These are phyloP conservation scores for Fringilla coelebs DNA, from an alignment of 2,797 vertebrate species.

Conservation along the genomic window DNA sequence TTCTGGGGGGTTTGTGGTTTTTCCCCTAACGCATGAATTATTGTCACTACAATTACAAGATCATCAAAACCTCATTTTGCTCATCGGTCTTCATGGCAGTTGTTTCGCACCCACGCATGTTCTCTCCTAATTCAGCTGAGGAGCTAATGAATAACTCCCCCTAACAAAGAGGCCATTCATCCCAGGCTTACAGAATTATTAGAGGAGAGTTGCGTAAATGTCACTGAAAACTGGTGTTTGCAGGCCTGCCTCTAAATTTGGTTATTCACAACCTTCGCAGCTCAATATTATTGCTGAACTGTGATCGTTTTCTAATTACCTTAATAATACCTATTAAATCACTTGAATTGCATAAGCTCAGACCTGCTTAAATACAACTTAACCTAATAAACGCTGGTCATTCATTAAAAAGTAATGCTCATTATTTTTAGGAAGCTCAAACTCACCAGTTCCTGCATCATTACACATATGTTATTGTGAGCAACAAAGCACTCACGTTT, in stretches of 20 bases:
- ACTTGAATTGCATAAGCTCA: conserved; percentile 74
- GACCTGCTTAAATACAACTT: conserved; percentile 77
- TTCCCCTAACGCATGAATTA: conserved; percentile 59
- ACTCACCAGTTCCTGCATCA: conserved; percentile 39
- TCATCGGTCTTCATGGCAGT: conserved; percentile 68
- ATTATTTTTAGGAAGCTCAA: conserved; percentile 67
- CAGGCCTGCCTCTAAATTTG: conserved; percentile 77
- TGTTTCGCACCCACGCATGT: conserved; percentile 68
- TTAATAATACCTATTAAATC: conserved; percentile 82
- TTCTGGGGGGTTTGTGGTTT: neutral
- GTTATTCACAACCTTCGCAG: conserved; percentile 80
- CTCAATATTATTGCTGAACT: conserved; percentile 80
- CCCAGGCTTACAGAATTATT: conserved; percentile 75
- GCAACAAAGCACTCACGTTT: conserved; percentile 41
- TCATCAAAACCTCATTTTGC: conserved; percentile 71
- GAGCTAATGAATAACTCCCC: conserved; percentile 77
- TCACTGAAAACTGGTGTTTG: conserved; percentile 72
- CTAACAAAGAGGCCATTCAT: conserved; percentile 83
- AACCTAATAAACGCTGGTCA: conserved; percentile 80
- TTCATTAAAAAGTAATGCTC: conserved; percentile 69
- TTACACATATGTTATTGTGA: conserved; percentile 34
- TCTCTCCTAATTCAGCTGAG: conserved; percentile 72
- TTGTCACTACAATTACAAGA: conserved; percentile 69
- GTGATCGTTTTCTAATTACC: conserved; percentile 83
- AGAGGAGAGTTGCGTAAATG: conserved; percentile 79